Percentiles rank a stretch among this genome's conserved stretches.
Evolutionary conservation across 2,888 invertebrate genomes (phyloP).

Genomic region (Zelleria hepariella): DNA sequence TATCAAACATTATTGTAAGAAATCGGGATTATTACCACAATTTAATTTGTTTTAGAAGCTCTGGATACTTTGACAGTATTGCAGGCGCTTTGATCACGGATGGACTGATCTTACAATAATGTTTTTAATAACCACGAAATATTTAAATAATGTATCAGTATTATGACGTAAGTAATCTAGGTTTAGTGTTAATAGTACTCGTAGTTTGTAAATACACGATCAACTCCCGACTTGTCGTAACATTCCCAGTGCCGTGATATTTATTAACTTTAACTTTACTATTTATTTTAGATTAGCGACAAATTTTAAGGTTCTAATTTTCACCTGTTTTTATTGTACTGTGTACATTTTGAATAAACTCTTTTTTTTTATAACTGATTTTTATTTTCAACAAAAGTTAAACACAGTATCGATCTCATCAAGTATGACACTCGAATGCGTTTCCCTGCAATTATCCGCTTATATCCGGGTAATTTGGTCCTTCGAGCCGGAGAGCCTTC

Average conservation of each 20-base stretch:
- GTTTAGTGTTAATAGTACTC: constrained; percentile 5
- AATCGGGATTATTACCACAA: too few relatives aligned
- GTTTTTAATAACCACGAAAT: constrained; percentile 12
- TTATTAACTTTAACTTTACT: constrained; percentile 36
- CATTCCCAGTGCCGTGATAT: constrained; percentile 34
- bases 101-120: constrained; percentile 14
- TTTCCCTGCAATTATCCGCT: constrained; percentile 39
- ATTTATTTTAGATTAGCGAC: constrained; percentile 45
- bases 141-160: constrained; percentile 8
- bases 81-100: too few relatives aligned
- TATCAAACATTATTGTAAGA: constrained; percentile 9
- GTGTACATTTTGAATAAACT: constrained; percentile 13
- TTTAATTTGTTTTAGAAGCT: too few relatives aligned
- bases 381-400: constrained; percentile 20
- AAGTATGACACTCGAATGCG: constrained; percentile 25
- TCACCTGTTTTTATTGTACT: constrained; percentile 24
- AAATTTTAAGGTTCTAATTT: constrained; percentile 24
- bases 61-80: too few relatives aligned
- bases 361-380: neutral
- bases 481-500: constrained; percentile 27
- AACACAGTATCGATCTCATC: constrained; percentile 16
- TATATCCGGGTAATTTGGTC: constrained; percentile 46
- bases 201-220: constrained; percentile 17
- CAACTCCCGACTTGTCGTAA: constrained; percentile 16
- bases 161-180: constrained; percentile 20